Evolutionary conservation across 1,140 invertebrate genomes (phyloP).

Genomic region (Trichonephila clavata): DNA sequence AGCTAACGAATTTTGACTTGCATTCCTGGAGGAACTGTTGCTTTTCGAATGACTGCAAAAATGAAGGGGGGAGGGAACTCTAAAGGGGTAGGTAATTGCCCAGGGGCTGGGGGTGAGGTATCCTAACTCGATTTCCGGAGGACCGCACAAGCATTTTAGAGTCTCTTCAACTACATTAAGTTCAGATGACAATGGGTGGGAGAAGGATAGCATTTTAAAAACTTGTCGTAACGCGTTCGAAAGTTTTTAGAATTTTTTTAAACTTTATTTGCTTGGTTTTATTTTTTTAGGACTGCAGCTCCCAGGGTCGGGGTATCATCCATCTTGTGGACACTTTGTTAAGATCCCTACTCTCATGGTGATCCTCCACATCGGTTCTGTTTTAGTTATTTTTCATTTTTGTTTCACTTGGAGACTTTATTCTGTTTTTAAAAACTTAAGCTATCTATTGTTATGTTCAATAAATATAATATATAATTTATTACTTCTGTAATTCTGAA

Average conservation of each 20-base stretch:
- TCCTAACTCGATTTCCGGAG: constrained; percentile 73
- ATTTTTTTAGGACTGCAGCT: constrained; percentile 34
- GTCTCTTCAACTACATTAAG: constrained; percentile 74
- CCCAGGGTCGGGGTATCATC: constrained; percentile 62
- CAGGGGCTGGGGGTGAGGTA: constrained; percentile 3
- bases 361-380: neutral
- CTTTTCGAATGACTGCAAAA: constrained; percentile 54
- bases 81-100: constrained; percentile 54
- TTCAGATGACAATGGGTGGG: constrained; percentile 68
- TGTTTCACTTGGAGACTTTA: neutral
- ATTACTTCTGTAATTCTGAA: no score
- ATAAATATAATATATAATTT: no score
- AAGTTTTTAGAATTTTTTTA: constrained; percentile 68
- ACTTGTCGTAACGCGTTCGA: constrained; percentile 70
- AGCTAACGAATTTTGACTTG: constrained; percentile 75
- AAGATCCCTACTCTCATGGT: neutral
- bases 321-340: constrained; percentile 72
- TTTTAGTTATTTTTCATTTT: neutral
- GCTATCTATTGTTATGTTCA: no score
- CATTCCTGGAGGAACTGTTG: constrained; percentile 59
- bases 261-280: constrained; percentile 51
- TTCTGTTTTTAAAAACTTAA: no score
- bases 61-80: neutral
- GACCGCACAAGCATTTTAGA: constrained; percentile 74
- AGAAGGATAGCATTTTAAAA: constrained; percentile 72